These are phyloP conservation scores for Sclerurus mexicanus DNA, from an alignment of 2,113 vertebrate genomes.

Conservation along the genomic window DNA sequence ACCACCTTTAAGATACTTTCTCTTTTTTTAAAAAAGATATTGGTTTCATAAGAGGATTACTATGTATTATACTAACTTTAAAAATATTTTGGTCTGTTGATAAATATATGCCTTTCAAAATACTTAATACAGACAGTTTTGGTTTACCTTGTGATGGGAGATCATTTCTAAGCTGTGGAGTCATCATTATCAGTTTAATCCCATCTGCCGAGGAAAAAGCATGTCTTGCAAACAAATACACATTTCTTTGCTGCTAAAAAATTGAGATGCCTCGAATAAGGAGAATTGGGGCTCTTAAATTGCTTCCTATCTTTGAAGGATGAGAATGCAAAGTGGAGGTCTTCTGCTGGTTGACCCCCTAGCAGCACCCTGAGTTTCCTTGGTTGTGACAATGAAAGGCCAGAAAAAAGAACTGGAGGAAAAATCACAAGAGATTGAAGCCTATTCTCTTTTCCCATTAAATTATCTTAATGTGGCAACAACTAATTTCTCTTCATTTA, in stretches of 20 bases:
- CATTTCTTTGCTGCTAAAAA: not conserved
- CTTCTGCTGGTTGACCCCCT: not conserved
- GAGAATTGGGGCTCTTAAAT: not conserved
- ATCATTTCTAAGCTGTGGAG: not conserved
- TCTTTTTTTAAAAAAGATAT: constrained; percentile 3
- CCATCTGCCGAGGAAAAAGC: constrained; percentile 29
- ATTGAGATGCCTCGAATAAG: not conserved
- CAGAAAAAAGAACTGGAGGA: not conserved
- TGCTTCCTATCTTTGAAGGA: not conserved
- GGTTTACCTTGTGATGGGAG: constrained; percentile 15
- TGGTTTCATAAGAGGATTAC: constrained; percentile 33
- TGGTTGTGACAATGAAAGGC: not conserved
- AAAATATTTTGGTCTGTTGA: constrained; percentile 48
- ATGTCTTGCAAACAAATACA: not conserved
- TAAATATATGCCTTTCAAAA: constrained; percentile 32
- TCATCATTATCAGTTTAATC: constrained; percentile 45
- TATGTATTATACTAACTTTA: constrained; percentile 23
- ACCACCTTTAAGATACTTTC: constrained; percentile 2
- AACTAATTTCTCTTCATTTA: not conserved
- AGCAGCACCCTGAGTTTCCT: not conserved
- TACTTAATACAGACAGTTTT: not conserved
- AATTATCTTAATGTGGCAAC: not conserved
- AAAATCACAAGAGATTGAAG: not conserved
- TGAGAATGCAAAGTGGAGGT: not conserved
- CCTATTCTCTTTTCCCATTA: not conserved